Percentiles rank a stretch among this genome's conserved stretches.
Evolutionary conservation across 2,113 vertebrate genomes (phyloP).

Genomic region (Pholis gunnellus): DNA sequence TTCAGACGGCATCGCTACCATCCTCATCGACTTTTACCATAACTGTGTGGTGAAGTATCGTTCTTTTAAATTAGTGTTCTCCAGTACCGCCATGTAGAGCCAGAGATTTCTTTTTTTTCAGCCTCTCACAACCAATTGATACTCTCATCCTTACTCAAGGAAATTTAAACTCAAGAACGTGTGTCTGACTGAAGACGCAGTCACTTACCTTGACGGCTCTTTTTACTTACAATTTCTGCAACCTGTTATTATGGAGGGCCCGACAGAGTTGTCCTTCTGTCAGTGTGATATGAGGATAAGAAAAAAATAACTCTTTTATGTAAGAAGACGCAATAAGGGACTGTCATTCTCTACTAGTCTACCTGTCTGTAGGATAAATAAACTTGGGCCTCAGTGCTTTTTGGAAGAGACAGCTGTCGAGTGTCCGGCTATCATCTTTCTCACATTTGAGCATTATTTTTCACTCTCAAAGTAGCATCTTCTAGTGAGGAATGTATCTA

Average conservation of each 20-base stretch:
- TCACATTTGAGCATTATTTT: not conserved
- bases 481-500: not conserved
- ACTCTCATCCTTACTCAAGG: not conserved
- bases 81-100: not conserved
- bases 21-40: conserved; percentile 5
- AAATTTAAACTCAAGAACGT: not conserved
- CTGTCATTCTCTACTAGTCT: not conserved
- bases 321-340: conserved; percentile 11
- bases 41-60: conserved; percentile 17
- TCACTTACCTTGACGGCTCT: not conserved
- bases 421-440: not conserved
- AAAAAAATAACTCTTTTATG: not conserved
- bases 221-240: conserved; percentile 12
- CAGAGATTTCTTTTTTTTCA: conserved; percentile 3
- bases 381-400: not conserved
- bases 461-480: not conserved
- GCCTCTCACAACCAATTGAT: not conserved
- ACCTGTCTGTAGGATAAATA: conserved; percentile 4
- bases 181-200: conserved; percentile 1
- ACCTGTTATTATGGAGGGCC: conserved; percentile 9
- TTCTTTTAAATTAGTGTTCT: conserved; percentile 29
- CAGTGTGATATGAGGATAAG: not conserved
- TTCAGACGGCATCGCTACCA: conserved; percentile 8
- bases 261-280: not conserved
- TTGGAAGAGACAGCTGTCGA: not conserved